A percentile compares a stretch with the other conserved stretches of the same genome.
phyloP scores from a whole-genome alignment of 2,888 invertebrate genomes.

The Cheilosia urbana region DNA sequence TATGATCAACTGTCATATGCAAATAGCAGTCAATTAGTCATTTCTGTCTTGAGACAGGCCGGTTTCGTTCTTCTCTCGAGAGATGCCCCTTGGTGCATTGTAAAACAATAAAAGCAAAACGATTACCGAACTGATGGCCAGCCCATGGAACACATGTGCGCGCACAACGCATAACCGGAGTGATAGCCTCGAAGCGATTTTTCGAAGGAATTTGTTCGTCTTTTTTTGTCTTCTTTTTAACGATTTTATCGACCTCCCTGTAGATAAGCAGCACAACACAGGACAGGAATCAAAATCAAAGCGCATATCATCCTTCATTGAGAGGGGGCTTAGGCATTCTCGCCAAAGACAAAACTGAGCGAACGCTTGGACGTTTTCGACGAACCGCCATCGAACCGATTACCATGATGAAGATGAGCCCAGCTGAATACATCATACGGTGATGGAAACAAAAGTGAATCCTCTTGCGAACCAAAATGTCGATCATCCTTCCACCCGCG shows the following conservation, averaged over 20 bases:
- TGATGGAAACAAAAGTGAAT: conserved; percentile 56
- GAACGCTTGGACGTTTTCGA: conserved; percentile 51
- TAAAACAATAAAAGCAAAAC: conserved; percentile 67
- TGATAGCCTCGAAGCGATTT: conserved; percentile 72
- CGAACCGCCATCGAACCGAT: conserved; percentile 52
- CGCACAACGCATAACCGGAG: conserved; percentile 39
- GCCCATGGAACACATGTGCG: conserved; percentile 39
- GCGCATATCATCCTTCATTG: conserved; percentile 71
- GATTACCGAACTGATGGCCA: conserved; percentile 30
- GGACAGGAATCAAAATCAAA: conserved; percentile 61
- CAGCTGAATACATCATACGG: conserved; percentile 40
- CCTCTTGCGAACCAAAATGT: conserved; percentile 44
- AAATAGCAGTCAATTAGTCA: conserved; percentile 76
- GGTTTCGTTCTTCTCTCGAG: conserved; percentile 29
- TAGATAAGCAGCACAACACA: conserved; percentile 66
- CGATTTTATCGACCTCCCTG: conserved; percentile 75
- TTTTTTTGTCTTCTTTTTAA: conserved; percentile 43
- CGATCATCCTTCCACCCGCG: conserved; percentile 64
- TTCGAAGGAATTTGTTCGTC: conserved; percentile 67
- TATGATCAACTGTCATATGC: conserved; percentile 75
- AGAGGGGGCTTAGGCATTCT: conserved; percentile 40
- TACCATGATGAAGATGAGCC: conserved; percentile 71
- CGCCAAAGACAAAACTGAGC: conserved; percentile 45
- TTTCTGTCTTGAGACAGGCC: conserved; percentile 65
- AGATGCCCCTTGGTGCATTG: conserved; percentile 43